A percentile compares a stretch with the other conserved stretches of the same genome.
phyloP scores from a whole-genome alignment of 2,113 vertebrate genomes.

The Takifugu bimaculatus region DNA sequence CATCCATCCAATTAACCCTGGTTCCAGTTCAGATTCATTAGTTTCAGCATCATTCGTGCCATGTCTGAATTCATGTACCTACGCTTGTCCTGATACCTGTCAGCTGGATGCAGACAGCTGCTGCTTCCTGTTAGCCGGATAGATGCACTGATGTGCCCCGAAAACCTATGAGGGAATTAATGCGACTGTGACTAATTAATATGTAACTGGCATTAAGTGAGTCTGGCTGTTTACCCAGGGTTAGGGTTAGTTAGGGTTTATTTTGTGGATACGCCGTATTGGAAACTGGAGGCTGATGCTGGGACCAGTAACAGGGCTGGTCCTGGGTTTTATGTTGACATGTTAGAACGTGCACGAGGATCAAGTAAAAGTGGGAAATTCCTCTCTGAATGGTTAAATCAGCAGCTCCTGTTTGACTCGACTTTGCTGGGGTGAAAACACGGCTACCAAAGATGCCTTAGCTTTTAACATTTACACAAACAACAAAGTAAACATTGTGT shows the following conservation, averaged over 20 bases:
- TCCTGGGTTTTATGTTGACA: no score
- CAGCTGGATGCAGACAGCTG: constrained; percentile 19
- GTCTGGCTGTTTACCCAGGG: constrained; percentile 10
- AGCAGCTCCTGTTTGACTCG: no score
- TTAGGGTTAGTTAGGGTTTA: not conserved
- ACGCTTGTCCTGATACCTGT: constrained; percentile 11
- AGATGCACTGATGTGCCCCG: constrained; percentile 18
- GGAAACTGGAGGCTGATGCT: no score
- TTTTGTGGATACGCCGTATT: not conserved
- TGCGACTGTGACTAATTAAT: constrained; percentile 47
- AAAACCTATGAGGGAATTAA: constrained; percentile 23
- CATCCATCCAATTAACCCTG: not conserved
- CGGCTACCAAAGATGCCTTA: no score
- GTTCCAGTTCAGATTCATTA: constrained; percentile 1
- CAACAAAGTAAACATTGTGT: no score
- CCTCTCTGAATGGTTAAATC: no score
- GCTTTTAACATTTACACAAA: no score
- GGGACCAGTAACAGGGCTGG: no score
- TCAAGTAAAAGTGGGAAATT: no score
- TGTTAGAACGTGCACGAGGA: no score
- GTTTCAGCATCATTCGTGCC: constrained; percentile 10
- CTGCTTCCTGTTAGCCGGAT: constrained; percentile 47
- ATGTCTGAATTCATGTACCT: constrained; percentile 33
- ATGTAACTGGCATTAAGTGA: constrained; percentile 38
- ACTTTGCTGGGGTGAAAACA: no score